Percentiles rank a stretch among this genome's conserved stretches.
phyloP scores from a whole-genome alignment of 2,888 invertebrate genomes.

The Andrena praecox region DNA sequence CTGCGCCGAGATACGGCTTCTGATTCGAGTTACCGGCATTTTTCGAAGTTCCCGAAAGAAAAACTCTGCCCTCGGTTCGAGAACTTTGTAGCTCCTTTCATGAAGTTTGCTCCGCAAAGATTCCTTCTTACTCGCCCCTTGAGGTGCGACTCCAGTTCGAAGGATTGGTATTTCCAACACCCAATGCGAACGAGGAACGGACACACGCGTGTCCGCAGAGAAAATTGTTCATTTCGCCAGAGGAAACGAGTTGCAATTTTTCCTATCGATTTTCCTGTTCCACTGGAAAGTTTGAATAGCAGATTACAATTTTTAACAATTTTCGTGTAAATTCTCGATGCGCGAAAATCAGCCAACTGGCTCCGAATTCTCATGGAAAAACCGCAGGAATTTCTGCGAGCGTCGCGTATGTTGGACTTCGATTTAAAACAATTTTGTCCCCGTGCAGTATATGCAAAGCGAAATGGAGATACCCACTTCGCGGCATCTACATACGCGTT shows the following conservation, averaged over 20 bases:
- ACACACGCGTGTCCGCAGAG: not conserved
- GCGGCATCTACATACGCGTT: not conserved
- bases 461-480: not conserved
- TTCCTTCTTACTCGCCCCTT: not conserved
- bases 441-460: not conserved
- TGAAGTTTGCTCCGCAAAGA: constrained; percentile 1
- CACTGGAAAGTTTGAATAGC: constrained; percentile 28
- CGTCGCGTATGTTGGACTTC: not conserved
- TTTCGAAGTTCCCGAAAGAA: not conserved
- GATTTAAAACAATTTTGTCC: constrained; percentile 7
- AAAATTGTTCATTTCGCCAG: not conserved
- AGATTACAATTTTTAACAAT: constrained; percentile 34
- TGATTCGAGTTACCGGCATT: not conserved
- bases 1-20: not conserved
- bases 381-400: constrained; percentile 6
- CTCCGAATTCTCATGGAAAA: not conserved
- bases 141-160: not conserved
- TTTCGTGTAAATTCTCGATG: constrained; percentile 12
- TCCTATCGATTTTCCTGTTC: constrained; percentile 19
- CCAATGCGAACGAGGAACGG: not conserved
- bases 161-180: not conserved
- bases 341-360: constrained; percentile 10
- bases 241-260: not conserved
- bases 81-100: not conserved
- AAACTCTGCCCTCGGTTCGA: not conserved